Base-by-base conservation (phyloP, 2,888 invertebrate species). In the Eustalomyia histrio region DNA sequence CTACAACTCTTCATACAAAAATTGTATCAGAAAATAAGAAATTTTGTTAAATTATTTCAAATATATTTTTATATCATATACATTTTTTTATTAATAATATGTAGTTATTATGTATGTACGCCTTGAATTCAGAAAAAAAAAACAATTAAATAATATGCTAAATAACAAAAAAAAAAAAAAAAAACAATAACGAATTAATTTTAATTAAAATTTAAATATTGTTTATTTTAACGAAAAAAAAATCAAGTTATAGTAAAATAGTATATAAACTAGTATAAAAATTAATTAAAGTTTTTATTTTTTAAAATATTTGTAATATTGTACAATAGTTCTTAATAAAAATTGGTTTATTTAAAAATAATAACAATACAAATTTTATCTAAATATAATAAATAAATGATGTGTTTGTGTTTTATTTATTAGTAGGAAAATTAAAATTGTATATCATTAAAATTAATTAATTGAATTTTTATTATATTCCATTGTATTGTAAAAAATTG, bases 211-310 rank as follows among this genome's bases (percentile, higher is more conserved):
- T 16, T 43, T 57, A 24, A 17, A 61, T 35, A 21, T 18, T 50
- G 35, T 33, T 39, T 61, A 39, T 53, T 55, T 68, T 60, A 39
- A 71, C 35, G 3, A 21, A 52, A 65, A 39, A n/a, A n/a, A n/a
- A n/a, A n/a, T n/a, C 6, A 35, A 68, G 47, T 75, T 68, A 68
- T 76, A 55, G 55, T 76, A 68, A 33, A 61, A 55, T 43, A 39
- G n/a, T n/a, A 17, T 61, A 47, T 75, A 61, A 43, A 64, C n/a
- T 63, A 76, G 35, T 7, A 35, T 47, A 55, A 55, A 68, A 43
- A 39, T 2, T 12, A 63, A 21, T 63, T 21, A 76, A 55, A 47
- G 50, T 50, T 55, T 58, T 52, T 24, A 68, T 76, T 68, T 68
- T 76, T 68, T 68, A 33, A 60, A n/a, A 68, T 57, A 63, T 47